Evolutionary conservation across 2,113 vertebrate genomes (phyloP).

Genomic region (Pluvialis apricaria): DNA sequence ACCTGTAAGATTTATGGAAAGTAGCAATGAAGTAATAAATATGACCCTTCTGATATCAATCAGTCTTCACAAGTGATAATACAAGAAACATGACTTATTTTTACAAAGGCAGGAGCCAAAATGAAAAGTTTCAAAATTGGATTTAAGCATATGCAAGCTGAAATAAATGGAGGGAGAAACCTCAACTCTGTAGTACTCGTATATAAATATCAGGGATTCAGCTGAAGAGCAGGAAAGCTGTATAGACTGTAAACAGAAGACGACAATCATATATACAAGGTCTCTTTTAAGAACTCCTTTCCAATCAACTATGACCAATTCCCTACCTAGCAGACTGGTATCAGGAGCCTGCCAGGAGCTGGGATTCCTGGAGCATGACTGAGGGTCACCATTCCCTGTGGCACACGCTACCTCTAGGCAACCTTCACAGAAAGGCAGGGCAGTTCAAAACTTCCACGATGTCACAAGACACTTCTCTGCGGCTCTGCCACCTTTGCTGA

Average conservation of each 20-base stretch:
- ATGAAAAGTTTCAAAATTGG: neutral
- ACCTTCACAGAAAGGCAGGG: neutral
- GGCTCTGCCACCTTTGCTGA: neutral
- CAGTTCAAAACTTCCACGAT: neutral
- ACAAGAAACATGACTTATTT: neutral
- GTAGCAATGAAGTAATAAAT: neutral
- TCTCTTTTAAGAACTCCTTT: neutral
- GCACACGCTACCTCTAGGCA: neutral
- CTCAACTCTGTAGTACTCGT: neutral
- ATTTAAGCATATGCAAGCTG: neutral
- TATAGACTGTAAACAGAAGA: neutral
- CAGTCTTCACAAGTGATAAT: neutral
- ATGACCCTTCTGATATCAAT: neutral
- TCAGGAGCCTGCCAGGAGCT: neutral
- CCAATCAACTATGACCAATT: neutral
- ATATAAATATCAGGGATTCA: neutral
- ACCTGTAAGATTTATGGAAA: slow-evolving; percentile 8
- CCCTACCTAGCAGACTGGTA: neutral
- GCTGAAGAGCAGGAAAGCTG: neutral
- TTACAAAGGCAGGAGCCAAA: neutral
- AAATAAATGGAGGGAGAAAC: neutral
- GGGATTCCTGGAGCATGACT: neutral
- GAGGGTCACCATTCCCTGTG: fast-evolving
- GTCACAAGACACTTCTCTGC: neutral
- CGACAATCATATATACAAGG: neutral